These are phyloP conservation scores for Silurus aristotelis DNA, from an alignment of 2,797 vertebrate genomes.

Conservation along the genomic window DNA sequence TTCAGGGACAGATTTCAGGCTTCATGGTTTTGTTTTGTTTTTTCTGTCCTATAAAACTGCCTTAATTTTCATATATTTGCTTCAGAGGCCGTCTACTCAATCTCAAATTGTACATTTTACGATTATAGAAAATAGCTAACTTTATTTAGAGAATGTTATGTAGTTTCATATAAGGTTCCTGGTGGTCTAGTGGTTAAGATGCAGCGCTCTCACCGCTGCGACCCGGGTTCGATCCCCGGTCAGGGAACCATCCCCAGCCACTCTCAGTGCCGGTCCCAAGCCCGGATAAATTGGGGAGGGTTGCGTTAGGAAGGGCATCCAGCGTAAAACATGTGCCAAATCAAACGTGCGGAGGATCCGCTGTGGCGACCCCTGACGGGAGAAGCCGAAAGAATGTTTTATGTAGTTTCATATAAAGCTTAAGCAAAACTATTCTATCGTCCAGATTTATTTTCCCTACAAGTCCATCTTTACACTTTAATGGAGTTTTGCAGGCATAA, in stretches of 20 bases:
- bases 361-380: no score
- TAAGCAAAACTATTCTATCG: background rate
- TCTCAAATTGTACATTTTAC: background rate
- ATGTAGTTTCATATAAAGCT: background rate
- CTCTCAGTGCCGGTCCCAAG: no score
- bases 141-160: background rate
- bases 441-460: background rate
- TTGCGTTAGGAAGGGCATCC: no score
- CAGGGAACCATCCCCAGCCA: no score
- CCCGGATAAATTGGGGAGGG: no score
- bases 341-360: no score
- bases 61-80: background rate
- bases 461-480: background rate
- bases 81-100: background rate
- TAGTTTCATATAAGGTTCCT: background rate
- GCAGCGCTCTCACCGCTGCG: no score
- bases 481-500: background rate
- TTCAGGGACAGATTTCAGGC: background rate
- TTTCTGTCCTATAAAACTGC: background rate
- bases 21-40: background rate
- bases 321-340: no score
- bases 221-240: no score
- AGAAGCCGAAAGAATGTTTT: no score
- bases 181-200: no score
- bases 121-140: background rate